A percentile compares a stretch with the other conserved stretches of the same genome.
These are phyloP conservation scores for Villa cingulata DNA, from an alignment of 2,888 invertebrate species.

Conservation along the genomic window DNA sequence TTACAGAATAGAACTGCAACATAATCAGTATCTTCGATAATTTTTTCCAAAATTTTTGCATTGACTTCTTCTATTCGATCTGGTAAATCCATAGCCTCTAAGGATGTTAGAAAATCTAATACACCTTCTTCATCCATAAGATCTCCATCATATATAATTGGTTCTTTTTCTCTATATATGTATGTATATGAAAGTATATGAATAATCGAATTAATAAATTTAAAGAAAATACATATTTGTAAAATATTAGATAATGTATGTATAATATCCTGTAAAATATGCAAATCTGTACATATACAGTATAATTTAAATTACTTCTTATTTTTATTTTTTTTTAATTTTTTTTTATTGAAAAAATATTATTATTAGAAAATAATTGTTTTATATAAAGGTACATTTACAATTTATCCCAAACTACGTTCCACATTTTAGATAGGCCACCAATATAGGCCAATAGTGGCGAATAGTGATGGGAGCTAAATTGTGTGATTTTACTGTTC, in stretches of 20 bases:
- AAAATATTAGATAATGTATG: neutral
- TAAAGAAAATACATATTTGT: neutral
- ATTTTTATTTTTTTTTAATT: too few relatives aligned
- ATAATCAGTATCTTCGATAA: constrained; percentile 81
- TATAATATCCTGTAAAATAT: too few relatives aligned
- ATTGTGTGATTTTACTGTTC: too few relatives aligned
- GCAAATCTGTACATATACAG: too few relatives aligned
- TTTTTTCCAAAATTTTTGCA: constrained; percentile 74
- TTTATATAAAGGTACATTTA: too few relatives aligned
- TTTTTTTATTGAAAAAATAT: neutral
- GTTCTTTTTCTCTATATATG: constrained; percentile 68
- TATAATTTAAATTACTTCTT: neutral
- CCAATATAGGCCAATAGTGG: too few relatives aligned
- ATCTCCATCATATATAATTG: constrained; percentile 93
- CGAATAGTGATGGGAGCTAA: too few relatives aligned
- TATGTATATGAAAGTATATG: neutral
- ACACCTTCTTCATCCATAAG: constrained; percentile 90
- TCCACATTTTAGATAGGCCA: too few relatives aligned
- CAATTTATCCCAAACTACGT: too few relatives aligned
- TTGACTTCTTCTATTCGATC: constrained; percentile 94
- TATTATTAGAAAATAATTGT: too few relatives aligned
- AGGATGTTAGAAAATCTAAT: constrained; percentile 81
- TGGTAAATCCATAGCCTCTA: constrained; percentile 89
- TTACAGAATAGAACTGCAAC: constrained; percentile 91
- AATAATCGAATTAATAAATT: neutral